Base-by-base conservation (phyloP, 2,797 vertebrate genomes). In the Darevskia mixta region DNA sequence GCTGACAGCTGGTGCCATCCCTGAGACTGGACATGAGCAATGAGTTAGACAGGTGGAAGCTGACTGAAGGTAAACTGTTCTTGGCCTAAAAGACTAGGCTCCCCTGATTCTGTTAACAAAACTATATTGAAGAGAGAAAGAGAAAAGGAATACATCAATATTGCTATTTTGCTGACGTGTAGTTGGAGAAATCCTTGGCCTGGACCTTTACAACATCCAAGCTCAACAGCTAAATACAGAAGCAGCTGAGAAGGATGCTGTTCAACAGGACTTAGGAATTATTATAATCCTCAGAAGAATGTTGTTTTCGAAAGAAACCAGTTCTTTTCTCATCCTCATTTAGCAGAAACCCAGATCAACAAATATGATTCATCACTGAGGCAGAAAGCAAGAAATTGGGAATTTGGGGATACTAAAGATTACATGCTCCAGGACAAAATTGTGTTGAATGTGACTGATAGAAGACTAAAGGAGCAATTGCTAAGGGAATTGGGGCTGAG, bases 371-470 rank as follows among this genome's bases (percentile, higher is more conserved):
- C 66, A 72, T 29, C 79, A 76, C 66, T 35, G 38, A 88, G 35
- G 45, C 35, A 79, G 35, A 79, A 79, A 72, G 82, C 35, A 61
- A 88, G 67, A 84, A 84, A 83, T 10, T 58, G 61, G 77, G 66
- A 79, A 49, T 84, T 55, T 76, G 76, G 76, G 71, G 77, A 83
- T 18, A 29, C 66, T 72, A 49, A 81, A 76, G 55, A 85, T 85
- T 79, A 85, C 35, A 85, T 81, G 82, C 41, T 85, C 15, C 35
- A 71, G 41, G 66, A 80, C 49, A 85, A 80, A 85, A 81, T 58
- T 75, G 27, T 85, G 86, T 85, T 85, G 45, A 72, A 2, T 72
- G 45, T 72, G 29, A 90, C 78, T 85, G 79, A 81, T 71, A 79
- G 83, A 83, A 72, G 6, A 38, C 35, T 69, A 81, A 35, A 64